Evolutionary conservation across 2,113 vertebrate species (phyloP).

Genomic region (Poecilia latipinna): DNA sequence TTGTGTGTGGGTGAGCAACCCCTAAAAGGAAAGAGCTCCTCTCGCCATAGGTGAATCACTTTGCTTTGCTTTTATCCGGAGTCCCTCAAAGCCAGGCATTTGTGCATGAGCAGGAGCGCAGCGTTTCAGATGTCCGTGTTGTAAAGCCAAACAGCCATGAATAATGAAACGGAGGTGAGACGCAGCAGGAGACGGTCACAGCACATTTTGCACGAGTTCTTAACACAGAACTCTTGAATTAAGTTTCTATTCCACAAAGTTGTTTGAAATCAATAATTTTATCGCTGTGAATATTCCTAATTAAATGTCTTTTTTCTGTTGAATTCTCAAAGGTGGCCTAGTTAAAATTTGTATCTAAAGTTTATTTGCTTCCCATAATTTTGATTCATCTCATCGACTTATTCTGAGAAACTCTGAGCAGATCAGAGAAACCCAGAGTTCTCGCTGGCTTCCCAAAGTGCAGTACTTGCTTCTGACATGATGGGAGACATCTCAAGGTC

Average conservation of each 20-base stretch:
- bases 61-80: constrained; percentile 65
- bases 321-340: constrained; percentile 26
- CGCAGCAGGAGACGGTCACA: constrained; percentile 1
- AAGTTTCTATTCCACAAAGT: neutral
- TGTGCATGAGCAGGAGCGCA: constrained; percentile 46
- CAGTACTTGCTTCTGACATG: constrained; percentile 56
- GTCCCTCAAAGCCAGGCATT: constrained; percentile 43
- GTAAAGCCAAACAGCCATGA: constrained; percentile 54
- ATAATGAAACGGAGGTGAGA: constrained; percentile 63
- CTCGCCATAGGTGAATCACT: constrained; percentile 70
- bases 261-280: neutral
- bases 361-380: constrained; percentile 40
- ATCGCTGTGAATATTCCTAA: constrained; percentile 3
- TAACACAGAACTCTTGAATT: neutral
- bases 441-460: constrained; percentile 38
- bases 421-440: neutral
- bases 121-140: constrained; percentile 54
- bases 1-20: constrained; percentile 58
- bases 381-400: constrained; percentile 48
- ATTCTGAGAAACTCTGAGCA: constrained; percentile 15
- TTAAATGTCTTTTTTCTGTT: neutral
- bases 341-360: constrained; percentile 42
- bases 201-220: constrained; percentile 5
- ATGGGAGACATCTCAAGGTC: constrained; percentile 74
- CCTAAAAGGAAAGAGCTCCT: constrained; percentile 65